phyloP scores from a whole-genome alignment of 1,140 invertebrate species.

The Drosophila melanogaster region DNA sequence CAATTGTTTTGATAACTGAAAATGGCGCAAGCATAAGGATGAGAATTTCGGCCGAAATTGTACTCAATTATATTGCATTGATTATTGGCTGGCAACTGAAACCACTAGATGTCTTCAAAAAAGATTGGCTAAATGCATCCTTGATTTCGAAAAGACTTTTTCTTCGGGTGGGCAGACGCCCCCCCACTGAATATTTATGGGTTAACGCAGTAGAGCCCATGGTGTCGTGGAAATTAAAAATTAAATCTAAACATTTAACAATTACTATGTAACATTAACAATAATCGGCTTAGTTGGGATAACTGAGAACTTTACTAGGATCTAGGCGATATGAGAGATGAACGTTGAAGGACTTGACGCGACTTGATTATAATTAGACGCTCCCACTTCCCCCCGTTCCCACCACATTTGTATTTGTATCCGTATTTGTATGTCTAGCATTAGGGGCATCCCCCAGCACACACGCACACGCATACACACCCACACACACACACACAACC shows the following conservation, averaged over 20 bases:
- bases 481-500: background rate
- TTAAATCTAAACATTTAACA: conserved; percentile 27
- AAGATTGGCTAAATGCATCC: conserved; percentile 60
- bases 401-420: conserved; percentile 34
- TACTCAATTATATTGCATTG: conserved; percentile 64
- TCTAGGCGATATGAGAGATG: conserved; percentile 43
- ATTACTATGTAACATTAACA: conserved; percentile 49
- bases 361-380: conserved; percentile 48
- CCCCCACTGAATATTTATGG: conserved; percentile 32
- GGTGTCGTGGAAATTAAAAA: conserved; percentile 13
- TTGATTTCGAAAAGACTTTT: conserved; percentile 76
- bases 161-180: conserved; percentile 29
- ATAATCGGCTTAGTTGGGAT: conserved; percentile 48
- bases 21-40: background rate
- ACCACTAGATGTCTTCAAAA: conserved; percentile 81
- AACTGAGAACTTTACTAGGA: conserved; percentile 39
- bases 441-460: conserved; percentile 26
- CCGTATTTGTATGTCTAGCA: conserved; percentile 41
- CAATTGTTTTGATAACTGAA: conserved; percentile 62
- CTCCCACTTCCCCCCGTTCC: conserved; percentile 14
- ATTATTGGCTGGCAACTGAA: conserved; percentile 49
- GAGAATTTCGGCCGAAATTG: conserved; percentile 53
- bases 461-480: conserved; percentile 10
- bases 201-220: conserved; percentile 24
- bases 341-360: conserved; percentile 49